Evolutionary conservation across 30 jellyfish, hydroid and myxozoan genomes (phyloP), one percentile per base, ranked within the genome.

Genomic region (Pelagia noctiluca): DNA sequence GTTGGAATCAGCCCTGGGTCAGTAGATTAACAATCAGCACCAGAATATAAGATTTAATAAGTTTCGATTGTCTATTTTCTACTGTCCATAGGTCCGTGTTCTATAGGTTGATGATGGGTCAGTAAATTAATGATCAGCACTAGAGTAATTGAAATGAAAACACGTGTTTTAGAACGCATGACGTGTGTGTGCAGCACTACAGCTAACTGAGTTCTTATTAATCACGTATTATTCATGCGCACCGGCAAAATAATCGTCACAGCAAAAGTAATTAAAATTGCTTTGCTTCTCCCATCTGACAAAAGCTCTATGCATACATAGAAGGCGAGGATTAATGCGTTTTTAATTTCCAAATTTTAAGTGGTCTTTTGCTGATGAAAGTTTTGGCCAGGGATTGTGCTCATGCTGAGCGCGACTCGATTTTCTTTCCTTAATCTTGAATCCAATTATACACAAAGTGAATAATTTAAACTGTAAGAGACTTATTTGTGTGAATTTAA

Each of bases 331-430:
- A 52, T 52, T 52, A 3, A 52, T 52, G 26, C 68, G 68, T 10
- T 52, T 52, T 8, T 19, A 52, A 52, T 19, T 52, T 8, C 68
- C 68, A 52, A 52, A 10, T 52, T 8, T 52, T 3, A 8, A 52
- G 26, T 52, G 68, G 68, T 19, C 68, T 52, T 52, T 52, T 52
- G 68, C 68, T 52, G 68, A 52, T 10, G 68, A 3, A 10, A 30
- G 68, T 19, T 8, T 3, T 52, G 26, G 68, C 26, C 12, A 19
- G 68, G 68, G 68, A 52, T 8, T 52, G 12, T 30, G 30, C 21
- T 52, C 68, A 52, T 52, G 68, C 68, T 52, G 68, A 8, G 68
- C 68, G 16, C 26, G 68, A 52, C 68, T 52, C 26, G 26, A 52
- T 3, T 52, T 52, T 19, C 68, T 52, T 52, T 19, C 12, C 68